phyloP scores from a whole-genome alignment of 2,797 vertebrate genomes.

The Kryptopterus vitreolus region DNA sequence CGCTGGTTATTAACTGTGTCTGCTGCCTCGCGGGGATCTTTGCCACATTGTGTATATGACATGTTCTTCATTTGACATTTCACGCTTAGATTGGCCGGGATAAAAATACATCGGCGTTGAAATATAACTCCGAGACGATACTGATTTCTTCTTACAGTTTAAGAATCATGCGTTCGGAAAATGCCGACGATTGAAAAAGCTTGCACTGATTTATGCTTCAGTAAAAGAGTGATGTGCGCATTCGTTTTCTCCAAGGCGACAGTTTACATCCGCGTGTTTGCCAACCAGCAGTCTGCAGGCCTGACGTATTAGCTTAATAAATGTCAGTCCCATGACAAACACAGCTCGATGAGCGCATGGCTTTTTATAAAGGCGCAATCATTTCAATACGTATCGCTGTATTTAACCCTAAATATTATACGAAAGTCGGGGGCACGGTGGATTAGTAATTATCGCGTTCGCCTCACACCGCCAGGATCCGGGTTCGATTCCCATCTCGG shows the following conservation, averaged over 20 bases:
- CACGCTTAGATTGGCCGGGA: not conserved
- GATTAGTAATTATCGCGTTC: no score
- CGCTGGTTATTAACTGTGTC: not conserved
- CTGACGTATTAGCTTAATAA: conserved; percentile 10
- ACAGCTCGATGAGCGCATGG: conserved; percentile 11
- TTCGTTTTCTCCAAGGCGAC: not conserved
- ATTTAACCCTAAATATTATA: not conserved
- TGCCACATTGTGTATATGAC: not conserved
- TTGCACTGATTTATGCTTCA: not conserved
- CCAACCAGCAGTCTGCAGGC: not conserved
- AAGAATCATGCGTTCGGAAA: not conserved
- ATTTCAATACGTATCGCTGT: not conserved
- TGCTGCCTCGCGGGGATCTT: not conserved
- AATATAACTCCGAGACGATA: not conserved
- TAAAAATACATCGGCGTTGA: not conserved
- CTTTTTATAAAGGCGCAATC: not conserved
- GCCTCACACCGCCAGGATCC: no score
- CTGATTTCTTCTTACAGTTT: not conserved
- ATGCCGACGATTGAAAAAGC: not conserved
- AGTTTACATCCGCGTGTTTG: not conserved
- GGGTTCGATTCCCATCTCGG: no score
- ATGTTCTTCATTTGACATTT: not conserved
- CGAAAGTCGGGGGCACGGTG: no score
- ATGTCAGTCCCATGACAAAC: conserved; percentile 11
- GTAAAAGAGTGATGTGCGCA: not conserved